These are phyloP conservation scores for Telmatochromis sp. DNA, from an alignment of 2,113 vertebrate species.

Conservation along the genomic window DNA sequence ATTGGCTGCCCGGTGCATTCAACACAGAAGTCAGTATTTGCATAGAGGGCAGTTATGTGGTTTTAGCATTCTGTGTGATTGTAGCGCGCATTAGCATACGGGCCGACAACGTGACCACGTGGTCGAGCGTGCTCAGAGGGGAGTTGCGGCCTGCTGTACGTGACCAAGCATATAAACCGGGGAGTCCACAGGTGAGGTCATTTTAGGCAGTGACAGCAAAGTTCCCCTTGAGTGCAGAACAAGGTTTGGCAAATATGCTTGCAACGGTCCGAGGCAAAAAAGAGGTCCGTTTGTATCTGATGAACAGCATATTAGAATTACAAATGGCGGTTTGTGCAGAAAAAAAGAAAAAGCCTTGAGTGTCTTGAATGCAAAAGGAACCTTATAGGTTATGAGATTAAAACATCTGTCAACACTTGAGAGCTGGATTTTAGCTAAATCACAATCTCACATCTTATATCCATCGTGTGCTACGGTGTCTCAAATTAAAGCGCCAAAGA, in stretches of 20 bases:
- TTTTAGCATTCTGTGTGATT: constrained; percentile 44
- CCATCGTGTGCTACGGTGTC: not conserved
- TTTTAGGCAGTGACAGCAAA: constrained; percentile 17
- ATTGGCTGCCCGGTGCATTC: not conserved
- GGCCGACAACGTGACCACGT: constrained; percentile 1
- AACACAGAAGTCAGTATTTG: constrained; percentile 41
- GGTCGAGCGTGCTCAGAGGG: constrained; percentile 12
- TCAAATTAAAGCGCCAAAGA: not conserved
- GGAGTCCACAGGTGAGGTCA: constrained; percentile 58
- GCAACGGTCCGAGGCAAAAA: not conserved
- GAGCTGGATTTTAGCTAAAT: not conserved
- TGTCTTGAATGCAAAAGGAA: not conserved
- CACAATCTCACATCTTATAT: not conserved
- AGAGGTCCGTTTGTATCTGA: constrained; percentile 7
- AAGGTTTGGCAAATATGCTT: constrained; percentile 17
- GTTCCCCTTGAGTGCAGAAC: not conserved
- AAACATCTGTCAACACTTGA: not conserved
- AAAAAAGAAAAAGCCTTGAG: not conserved
- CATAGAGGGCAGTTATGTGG: constrained; percentile 51
- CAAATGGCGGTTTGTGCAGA: constrained; percentile 6
- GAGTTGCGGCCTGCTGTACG: constrained; percentile 25
- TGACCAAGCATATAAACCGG: constrained; percentile 44
- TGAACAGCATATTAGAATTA: constrained; percentile 12
- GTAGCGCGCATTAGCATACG: constrained; percentile 35
- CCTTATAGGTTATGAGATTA: not conserved